Evolutionary conservation across 30 jellyfish, hydroid and myxozoan genomes (phyloP), one percentile per base, ranked within the genome.

Genomic region (Nemopilema nomurai): DNA sequence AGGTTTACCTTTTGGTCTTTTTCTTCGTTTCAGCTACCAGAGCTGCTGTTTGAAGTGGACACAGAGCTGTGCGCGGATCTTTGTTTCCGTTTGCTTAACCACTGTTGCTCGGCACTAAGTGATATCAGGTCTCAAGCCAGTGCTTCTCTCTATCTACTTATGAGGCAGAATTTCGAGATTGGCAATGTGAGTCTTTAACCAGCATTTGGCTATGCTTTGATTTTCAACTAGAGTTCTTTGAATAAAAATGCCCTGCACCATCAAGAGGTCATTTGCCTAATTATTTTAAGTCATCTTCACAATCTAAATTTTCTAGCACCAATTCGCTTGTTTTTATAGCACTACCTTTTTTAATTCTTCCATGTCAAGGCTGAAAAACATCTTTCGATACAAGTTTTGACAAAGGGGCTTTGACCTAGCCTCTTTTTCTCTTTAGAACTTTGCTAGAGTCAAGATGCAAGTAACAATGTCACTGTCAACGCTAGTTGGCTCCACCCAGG

Each of bases 381-480:
- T n/a, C n/a, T n/a, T n/a, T n/a, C n/a, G n/a, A n/a, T n/a, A n/a
- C n/a, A n/a, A n/a, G n/a, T n/a, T n/a, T n/a, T n/a, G n/a, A n/a
- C n/a, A n/a, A n/a, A n/a, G n/a, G n/a, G n/a, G n/a, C n/a, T n/a
- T n/a, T n/a, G n/a, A n/a, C n/a, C n/a, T n/a, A n/a, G n/a, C n/a
- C 13, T 76, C 19, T 62, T 22, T 29, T 74, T 62, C 1, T 76
- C 69, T 21, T 17, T 50, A 90, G 97, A 94, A 94, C 76, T 94
- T 94, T 71, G 97, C 99, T 22, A 95, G 99, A 24, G 99, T 94
- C 26, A 94, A 94, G 67, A 94, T 94, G 99, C 99, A 94, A 82
- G 99, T 94, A 8, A 94, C 99, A 21, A 86, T 94, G 97, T 94
- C 99, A 49, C 66, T 94, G 52, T 94, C 99, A 28, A 64, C 97